Evolutionary conservation across 2,113 vertebrate genomes (phyloP).

Genomic region (Chionomys nivalis): DNA sequence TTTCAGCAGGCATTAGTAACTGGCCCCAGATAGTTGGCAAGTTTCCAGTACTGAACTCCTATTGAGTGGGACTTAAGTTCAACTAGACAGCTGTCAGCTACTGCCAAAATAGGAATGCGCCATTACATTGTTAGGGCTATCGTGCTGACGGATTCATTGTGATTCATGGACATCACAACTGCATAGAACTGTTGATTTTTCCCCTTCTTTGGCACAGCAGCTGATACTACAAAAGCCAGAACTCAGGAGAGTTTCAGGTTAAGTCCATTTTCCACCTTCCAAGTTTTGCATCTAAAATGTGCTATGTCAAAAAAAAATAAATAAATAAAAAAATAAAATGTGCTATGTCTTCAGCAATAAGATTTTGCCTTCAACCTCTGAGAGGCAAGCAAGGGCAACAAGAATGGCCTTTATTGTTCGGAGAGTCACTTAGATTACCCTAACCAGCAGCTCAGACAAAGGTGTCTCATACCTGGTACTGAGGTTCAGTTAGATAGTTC

Average conservation of each 20-base stretch:
- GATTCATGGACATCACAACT: not conserved
- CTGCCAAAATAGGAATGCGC: not conserved
- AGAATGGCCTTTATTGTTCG: not conserved
- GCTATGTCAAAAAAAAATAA: no score
- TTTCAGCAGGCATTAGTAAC: not conserved
- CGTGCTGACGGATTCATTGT: not conserved
- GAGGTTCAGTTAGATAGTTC: not conserved
- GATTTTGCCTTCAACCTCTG: not conserved
- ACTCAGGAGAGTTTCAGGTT: not conserved
- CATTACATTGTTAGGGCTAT: not conserved
- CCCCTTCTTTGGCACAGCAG: not conserved
- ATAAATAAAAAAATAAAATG: no score
- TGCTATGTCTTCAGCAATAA: not conserved
- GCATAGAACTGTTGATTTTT: not conserved
- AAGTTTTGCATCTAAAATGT: not conserved
- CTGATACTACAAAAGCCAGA: not conserved
- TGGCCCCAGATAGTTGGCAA: not conserved
- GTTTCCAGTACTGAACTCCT: not conserved
- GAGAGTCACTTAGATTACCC: not conserved
- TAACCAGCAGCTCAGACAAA: not conserved
- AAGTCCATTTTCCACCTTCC: not conserved
- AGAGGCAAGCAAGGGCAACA: not conserved
- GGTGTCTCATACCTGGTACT: not conserved
- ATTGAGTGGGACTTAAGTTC: not conserved
- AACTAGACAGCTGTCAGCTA: not conserved